Conservation (phyloP, 2,113 vertebrate species). For the Madoqua kirkii region DNA sequence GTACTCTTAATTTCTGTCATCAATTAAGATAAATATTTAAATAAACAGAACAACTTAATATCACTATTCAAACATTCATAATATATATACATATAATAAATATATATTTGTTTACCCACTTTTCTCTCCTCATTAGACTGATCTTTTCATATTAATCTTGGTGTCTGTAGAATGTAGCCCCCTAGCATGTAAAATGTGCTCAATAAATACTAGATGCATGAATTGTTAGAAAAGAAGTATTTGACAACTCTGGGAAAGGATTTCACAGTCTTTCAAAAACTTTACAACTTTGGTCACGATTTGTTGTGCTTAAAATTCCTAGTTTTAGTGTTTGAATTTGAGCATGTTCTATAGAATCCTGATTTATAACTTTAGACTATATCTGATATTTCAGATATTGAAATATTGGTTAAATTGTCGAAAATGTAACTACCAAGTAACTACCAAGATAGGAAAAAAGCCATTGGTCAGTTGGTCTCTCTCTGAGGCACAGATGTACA, state of each 20-base stretch:
- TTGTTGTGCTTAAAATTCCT: not conserved
- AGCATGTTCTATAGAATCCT: not conserved
- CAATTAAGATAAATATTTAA: conserved; percentile 29
- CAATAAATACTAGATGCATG: not conserved
- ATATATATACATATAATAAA: not conserved
- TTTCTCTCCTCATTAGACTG: not conserved
- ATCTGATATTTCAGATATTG: not conserved
- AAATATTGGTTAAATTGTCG: not conserved
- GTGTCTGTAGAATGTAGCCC: not conserved
- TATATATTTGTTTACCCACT: not conserved
- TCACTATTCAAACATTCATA: not conserved
- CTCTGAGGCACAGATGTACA: rapidly evolving
- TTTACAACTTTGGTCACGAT: not conserved
- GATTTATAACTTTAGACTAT: not conserved
- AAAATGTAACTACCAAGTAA: not conserved
- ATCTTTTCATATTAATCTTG: not conserved
- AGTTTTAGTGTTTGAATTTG: not conserved
- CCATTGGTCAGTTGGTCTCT: not conserved
- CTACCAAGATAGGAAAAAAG: not conserved
- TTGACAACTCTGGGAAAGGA: not conserved
- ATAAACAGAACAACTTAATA: conserved; percentile 16
- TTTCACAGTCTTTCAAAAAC: conserved; percentile 8
- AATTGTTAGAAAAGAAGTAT: not conserved
- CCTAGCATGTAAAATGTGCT: not conserved
- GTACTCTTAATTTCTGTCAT: conserved; percentile 15